Conservation (phyloP, 2,797 vertebrate genomes). For the Spea hammondii region DNA sequence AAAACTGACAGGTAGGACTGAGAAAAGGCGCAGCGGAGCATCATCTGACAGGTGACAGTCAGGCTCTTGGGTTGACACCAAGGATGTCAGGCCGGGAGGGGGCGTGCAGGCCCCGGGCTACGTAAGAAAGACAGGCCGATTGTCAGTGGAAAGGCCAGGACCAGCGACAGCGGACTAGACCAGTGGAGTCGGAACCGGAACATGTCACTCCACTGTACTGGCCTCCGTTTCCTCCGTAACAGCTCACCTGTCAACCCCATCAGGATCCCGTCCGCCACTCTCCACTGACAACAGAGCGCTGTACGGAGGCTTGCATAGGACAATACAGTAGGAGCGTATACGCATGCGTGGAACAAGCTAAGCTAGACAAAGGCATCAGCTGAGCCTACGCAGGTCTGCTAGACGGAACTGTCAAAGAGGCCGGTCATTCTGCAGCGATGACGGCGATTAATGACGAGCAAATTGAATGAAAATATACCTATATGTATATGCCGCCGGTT, state of each 20-base stretch:
- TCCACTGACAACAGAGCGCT: conserved; percentile 38
- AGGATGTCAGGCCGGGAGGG: conserved; percentile 29
- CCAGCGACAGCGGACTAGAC: conserved; percentile 34
- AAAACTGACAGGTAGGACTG: background rate
- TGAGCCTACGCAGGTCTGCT: conserved; percentile 1
- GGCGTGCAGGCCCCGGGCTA: conserved; percentile 30
- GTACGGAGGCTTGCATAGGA: conserved; percentile 39
- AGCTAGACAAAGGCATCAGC: conserved; percentile 45
- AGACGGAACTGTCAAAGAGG: background rate
- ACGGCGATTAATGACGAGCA: background rate
- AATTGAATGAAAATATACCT: too few relatives aligned
- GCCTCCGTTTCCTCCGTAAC: background rate
- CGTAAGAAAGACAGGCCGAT: background rate
- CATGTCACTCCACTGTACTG: background rate
- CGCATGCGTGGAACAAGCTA: conserved; percentile 34
- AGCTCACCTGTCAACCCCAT: conserved; percentile 46
- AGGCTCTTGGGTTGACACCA: conserved; percentile 7
- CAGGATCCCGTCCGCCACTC: background rate
- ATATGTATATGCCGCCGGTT: too few relatives aligned
- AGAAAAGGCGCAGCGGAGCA: background rate
- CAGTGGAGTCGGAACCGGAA: background rate
- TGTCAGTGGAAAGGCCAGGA: conserved; percentile 19
- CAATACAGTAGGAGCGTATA: background rate
- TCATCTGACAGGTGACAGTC: conserved; percentile 35
- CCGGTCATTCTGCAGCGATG: background rate